Base-by-base conservation (phyloP, 2,113 vertebrate genomes). In the Argyrosomus japonicus region DNA sequence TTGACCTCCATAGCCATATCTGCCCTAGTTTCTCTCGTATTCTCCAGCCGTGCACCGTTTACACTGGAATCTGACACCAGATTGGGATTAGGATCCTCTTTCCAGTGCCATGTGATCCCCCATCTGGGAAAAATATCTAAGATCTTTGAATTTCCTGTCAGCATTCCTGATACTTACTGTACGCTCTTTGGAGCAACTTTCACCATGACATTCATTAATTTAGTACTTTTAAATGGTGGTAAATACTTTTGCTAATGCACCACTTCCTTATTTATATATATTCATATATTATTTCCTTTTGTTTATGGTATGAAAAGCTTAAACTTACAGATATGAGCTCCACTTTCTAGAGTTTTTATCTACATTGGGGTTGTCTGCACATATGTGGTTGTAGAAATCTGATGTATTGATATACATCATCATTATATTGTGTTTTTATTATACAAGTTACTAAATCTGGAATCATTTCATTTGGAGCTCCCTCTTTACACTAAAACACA, bases 1-100 rank as follows among this genome's bases (percentile, higher is more conserved):
- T 69, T 89, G 79, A 92, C 89, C 82, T 75, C 81, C 25, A 40
- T 18, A 83, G 81, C 90, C 83, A 82, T 81, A 89, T 89, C 85
- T 91, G 93, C 57, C 91, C 92, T 88, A 92, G 63, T 90, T 94
- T 93, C 64, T 75, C 68, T 51, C 25, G 75, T 75, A 43, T 61
- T 79, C 79, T 81, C 73, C 65, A 68, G 15, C 58, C 47, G 23
- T 7, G 76, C 63, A 79, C 47, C 9, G 17, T 88, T 91, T 88
- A 64, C 60, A 69, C 84, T 82, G 85, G 87, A 86, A 88, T 77
- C 77, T 88, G 84, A 87, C 87, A 92, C 90, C 93, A 94, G 95
- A 94, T 93, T 94, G 90, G 83, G 92, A 93, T 95, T 94, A 94
- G 87, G 89, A 90, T 92, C 87, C 84, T 86, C 54, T 75, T 69